Base-by-base conservation (phyloP, 2,888 invertebrate genomes). In the Scrobipalpa atriplicella region DNA sequence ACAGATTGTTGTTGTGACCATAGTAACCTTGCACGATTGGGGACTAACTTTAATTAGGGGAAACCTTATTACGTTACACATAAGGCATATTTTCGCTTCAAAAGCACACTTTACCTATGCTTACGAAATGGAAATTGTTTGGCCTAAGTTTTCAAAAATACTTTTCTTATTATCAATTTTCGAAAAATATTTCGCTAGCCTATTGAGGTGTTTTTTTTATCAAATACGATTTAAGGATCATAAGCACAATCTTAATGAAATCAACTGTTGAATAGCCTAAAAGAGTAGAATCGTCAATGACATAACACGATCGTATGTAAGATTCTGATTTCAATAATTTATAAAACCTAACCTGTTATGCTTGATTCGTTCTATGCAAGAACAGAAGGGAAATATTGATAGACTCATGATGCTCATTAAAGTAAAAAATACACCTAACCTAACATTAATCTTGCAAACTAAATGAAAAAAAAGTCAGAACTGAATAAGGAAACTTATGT, bases 21-120 rank as follows among this genome's bases (percentile, higher is more conserved):
- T 72, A 71, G 19, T 62, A 77, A 83, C 87, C 85, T 87, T 82
- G 86, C 87, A 82, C 71, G 78, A 69, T 75, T 73, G 83, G 81
- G 85, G 86, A 76, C 73, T 74, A 77, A 58, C 29, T 38, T 58
- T 58, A 58, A n/a, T n/a, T n/a, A n/a, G n/a, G 86, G 82, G 85
- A 83, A 77, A 77, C 75, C 71, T 71, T 73, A 71, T 52, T 19
- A 52, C 18, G 16, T 56, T 56, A 21, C 6, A 56, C 13, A 56
- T 56, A 56, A 21, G 54, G 54, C 72, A 64, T 72, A 73, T 68
- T 72, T 72, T 77, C 77, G 86, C 86, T 86, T 84, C 79, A 77
- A 41, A 87, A 87, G 86, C 86, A 76, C 85, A 76, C 71, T 71
- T 74, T 41, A 63, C 16, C 19, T 52, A 29, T 38, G 58, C 38